Percentiles rank a stretch among this genome's conserved stretches.
phyloP scores from a whole-genome alignment of 2,888 invertebrate genomes.

The Hemaris fuciformis region DNA sequence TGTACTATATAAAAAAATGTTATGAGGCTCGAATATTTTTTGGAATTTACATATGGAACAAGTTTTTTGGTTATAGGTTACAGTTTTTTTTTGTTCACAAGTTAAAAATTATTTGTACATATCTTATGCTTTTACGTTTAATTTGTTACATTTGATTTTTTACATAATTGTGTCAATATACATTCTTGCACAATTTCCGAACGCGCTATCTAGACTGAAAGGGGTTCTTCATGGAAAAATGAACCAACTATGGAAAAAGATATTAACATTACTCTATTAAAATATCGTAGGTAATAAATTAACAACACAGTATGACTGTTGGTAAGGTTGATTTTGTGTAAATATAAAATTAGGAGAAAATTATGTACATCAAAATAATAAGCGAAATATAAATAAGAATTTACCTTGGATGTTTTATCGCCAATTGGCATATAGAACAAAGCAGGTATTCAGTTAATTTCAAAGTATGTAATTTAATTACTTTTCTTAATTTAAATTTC shows the following conservation, averaged over 20 bases:
- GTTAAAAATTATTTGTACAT: background rate
- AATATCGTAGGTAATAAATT: conserved; percentile 39
- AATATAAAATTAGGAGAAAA: conserved; percentile 18
- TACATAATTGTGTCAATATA: background rate
- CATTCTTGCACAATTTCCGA: background rate
- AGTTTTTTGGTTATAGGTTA: background rate
- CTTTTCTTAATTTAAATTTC: too few relatives aligned
- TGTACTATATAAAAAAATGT: conserved; percentile 15
- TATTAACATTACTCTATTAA: conserved; percentile 33
- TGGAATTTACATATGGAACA: conserved; percentile 11
- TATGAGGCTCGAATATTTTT: conserved; percentile 9
- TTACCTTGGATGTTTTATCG: background rate
- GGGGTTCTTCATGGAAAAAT: conserved; percentile 13
- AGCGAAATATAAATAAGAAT: background rate
- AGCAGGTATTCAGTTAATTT: too few relatives aligned
- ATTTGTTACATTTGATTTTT: background rate
- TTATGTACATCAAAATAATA: background rate
- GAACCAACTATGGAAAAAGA: conserved; percentile 19
- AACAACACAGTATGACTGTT: conserved; percentile 34
- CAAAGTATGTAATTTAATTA: too few relatives aligned
- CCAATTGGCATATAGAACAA: too few relatives aligned
- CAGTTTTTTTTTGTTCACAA: background rate
- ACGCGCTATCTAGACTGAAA: background rate
- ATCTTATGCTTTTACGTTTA: background rate
- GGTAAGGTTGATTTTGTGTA: conserved; percentile 20